Evolutionary conservation across 2,888 invertebrate species (phyloP).

Genomic region (Thereva unica): DNA sequence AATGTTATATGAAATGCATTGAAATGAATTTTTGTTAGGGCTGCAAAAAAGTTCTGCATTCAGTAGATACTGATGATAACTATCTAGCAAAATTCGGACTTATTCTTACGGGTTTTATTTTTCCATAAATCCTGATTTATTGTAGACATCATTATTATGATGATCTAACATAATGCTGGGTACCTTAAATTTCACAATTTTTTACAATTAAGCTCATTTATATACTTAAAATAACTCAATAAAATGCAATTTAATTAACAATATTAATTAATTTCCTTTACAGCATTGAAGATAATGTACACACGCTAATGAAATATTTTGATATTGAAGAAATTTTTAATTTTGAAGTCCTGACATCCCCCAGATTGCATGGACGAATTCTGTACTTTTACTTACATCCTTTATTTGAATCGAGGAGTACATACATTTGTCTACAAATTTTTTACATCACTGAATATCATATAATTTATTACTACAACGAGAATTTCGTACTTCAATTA

Average conservation of each 20-base stretch:
- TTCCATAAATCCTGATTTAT: no score
- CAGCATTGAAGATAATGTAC: slow-evolving; percentile 18
- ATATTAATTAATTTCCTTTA: slow-evolving; percentile 6
- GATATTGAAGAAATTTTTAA: slow-evolving; percentile 32
- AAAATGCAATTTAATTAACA: not conserved
- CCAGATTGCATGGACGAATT: slow-evolving; percentile 38
- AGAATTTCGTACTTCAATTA: not conserved
- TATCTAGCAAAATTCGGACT: no score
- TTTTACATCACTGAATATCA: slow-evolving; percentile 58
- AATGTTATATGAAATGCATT: no score
- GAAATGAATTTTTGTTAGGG: no score
- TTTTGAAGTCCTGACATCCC: slow-evolving; percentile 10
- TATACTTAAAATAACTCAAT: no score
- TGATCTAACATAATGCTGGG: no score
- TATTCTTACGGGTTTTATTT: no score
- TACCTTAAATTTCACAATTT: no score
- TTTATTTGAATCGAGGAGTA: slow-evolving; percentile 58
- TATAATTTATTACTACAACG: slow-evolving; percentile 58
- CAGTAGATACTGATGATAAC: no score
- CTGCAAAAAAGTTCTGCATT: no score
- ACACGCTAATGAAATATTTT: slow-evolving; percentile 27
- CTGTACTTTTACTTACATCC: slow-evolving; percentile 55
- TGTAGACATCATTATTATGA: no score
- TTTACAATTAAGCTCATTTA: no score
- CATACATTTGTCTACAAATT: slow-evolving; percentile 61